These are phyloP conservation scores for Channa striata DNA, from an alignment of 2,797 vertebrate species.

Conservation along the genomic window DNA sequence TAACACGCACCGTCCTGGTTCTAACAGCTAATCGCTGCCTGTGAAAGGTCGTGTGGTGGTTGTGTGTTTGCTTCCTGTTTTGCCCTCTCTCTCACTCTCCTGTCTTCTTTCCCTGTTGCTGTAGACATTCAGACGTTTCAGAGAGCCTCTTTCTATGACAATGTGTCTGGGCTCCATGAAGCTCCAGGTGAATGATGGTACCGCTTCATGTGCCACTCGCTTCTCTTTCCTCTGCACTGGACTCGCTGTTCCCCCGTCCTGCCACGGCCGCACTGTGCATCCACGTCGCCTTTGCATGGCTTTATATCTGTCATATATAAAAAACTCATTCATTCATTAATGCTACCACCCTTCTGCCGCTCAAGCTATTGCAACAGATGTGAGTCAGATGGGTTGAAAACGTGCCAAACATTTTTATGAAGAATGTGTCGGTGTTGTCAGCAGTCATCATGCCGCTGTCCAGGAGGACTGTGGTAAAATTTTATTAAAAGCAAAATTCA, in stretches of 20 bases:
- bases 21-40: constrained; percentile 29
- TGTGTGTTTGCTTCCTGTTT: constrained; percentile 25
- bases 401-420: too few species aligned
- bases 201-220: constrained; percentile 32
- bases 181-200: constrained; percentile 92
- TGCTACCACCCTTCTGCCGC: constrained; percentile 3
- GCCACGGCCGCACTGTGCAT: constrained; percentile 44
- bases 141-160: constrained; percentile 99
- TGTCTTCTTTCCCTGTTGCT: constrained; percentile 68
- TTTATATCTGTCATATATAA: constrained; percentile 20
- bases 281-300: constrained; percentile 72
- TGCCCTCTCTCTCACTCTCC: constrained; percentile 59
- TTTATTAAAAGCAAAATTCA: too few species aligned
- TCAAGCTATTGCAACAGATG: not conserved
- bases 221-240: constrained; percentile 27
- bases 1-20: constrained; percentile 20
- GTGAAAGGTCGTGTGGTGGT: constrained; percentile 3
- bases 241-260: constrained; percentile 25
- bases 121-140: constrained; percentile 99
- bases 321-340: constrained; percentile 12
- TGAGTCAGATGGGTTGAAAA: too few species aligned
- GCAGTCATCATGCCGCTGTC: too few species aligned
- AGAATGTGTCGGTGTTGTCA: too few species aligned
- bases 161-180: constrained; percentile 96
- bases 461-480: too few species aligned